These are phyloP conservation scores for Teleogryllus oceanicus DNA, from an alignment of 2,888 invertebrate species.

Conservation along the genomic window DNA sequence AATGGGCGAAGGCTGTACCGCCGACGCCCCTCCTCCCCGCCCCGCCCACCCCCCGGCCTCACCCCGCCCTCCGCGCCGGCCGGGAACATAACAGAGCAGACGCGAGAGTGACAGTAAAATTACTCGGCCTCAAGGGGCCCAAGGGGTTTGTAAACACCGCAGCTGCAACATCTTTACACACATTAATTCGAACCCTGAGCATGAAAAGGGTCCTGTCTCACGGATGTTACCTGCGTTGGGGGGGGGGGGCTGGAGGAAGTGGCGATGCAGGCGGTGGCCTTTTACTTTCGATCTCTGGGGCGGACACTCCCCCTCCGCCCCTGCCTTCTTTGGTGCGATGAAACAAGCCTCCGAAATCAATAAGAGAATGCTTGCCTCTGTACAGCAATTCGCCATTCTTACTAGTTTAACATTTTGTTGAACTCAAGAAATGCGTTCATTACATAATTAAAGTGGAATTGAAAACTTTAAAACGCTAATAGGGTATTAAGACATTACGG, in stretches of 20 bases:
- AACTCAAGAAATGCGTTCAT: too few species aligned
- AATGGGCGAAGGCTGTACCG: neutral
- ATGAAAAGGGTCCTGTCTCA: constrained; percentile 4
- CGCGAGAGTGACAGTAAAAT: constrained; percentile 18
- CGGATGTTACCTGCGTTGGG: neutral
- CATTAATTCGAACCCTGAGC: neutral
- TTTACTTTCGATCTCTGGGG: too few species aligned
- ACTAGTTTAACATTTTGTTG: too few species aligned
- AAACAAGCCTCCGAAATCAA: too few species aligned
- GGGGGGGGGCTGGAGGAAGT: neutral
- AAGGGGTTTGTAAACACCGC: constrained; percentile 6
- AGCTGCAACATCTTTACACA: constrained; percentile 10
- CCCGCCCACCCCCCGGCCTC: neutral
- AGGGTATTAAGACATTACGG: too few species aligned
- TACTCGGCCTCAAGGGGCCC: neutral
- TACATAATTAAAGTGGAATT: too few species aligned
- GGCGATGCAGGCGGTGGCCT: neutral
- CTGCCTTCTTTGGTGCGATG: too few species aligned
- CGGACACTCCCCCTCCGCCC: too few species aligned
- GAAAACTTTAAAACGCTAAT: too few species aligned
- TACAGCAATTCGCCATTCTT: too few species aligned
- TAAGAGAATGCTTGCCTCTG: too few species aligned
- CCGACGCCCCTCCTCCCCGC: neutral
- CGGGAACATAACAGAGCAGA: constrained; percentile 1
- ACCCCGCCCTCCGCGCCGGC: neutral